Base-by-base conservation (phyloP, 2,113 vertebrate genomes). In the Ptilorrhoa leucosticta region DNA sequence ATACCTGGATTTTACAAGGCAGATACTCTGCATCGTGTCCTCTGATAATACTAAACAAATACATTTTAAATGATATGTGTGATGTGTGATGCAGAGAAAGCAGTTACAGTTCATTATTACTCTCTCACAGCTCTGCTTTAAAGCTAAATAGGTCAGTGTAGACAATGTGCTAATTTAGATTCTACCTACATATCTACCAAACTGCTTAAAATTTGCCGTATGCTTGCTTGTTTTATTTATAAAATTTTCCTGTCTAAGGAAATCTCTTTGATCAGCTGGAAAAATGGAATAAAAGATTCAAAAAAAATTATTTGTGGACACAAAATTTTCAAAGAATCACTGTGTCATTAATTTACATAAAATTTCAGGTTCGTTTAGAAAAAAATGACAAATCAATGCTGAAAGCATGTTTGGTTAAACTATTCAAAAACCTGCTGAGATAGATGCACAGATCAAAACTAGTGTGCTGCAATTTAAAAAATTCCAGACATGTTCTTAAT, bases 261-360 rank as follows among this genome's bases (percentile, higher is more conserved):
- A 97, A 94, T 72, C 30, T 57, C 94, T 98, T 98, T 98, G 95
- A 97, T 98, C 96, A 96, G 13, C 33, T 76, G 47, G 84, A 96
- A 94, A 94, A 97, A 93, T 95, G 30, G 68, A 97, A 97, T 88
- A 95, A 91, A 96, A 95, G 51, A 96, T 92, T 93, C 30, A 50
- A 70, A 88, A 69, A 96, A 96, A 95, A n/a, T 6, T 44, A 94
- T 95, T 96, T 94, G 58, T 96, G 93, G 87, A 91, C 95, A 96
- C 58, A 91, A 90, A 91, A 92, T 93, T 97, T 98, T 97, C 97
- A 97, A 98, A 98, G 96, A 94, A 95, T 96, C 89, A 68, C 83
- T 22, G 33, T 97, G 76, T 88, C 89, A 89, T 96, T 95, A 96
- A 95, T 97, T 98, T 98, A 89, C 95, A 98, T 97, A 96, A 96